A percentile compares a stretch with the other conserved stretches of the same genome.
These are phyloP conservation scores for Coecobrya sp. DNA, from an alignment of 2,888 invertebrate species.

Conservation along the genomic window DNA sequence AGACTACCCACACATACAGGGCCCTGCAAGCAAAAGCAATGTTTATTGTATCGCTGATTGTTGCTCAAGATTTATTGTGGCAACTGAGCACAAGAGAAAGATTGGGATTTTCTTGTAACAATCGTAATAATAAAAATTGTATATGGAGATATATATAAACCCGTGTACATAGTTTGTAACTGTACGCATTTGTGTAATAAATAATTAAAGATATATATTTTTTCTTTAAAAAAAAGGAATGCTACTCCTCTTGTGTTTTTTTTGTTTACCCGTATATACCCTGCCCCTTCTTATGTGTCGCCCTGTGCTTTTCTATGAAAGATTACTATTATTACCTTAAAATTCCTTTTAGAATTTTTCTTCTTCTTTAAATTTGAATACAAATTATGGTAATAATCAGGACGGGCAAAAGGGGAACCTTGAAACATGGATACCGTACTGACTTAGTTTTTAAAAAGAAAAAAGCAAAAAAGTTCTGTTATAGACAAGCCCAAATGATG, in stretches of 20 bases:
- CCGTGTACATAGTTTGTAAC: too few relatives aligned
- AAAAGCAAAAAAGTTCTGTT: neutral
- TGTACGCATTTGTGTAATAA: too few relatives aligned
- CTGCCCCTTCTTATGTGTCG: neutral
- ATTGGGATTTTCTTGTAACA: too few relatives aligned
- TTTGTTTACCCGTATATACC: neutral
- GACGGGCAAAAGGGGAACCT: neutral
- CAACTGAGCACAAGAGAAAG: too few relatives aligned
- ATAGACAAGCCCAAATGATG: neutral
- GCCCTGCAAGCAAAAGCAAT: neutral
- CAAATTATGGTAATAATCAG: slow-evolving; percentile 29
- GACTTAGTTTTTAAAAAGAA: slow-evolving; percentile 4
- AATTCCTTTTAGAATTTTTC: neutral
- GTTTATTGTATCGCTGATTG: slow-evolving; percentile 3
- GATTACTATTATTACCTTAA: neutral
- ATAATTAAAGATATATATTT: neutral
- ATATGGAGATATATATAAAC: too few relatives aligned
- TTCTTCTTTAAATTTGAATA: slow-evolving; percentile 19
- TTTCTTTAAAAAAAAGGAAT: too few relatives aligned
- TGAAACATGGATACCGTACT: neutral
- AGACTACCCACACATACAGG: neutral
- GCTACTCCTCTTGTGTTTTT: neutral
- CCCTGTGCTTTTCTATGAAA: neutral
- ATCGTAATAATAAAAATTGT: too few relatives aligned
- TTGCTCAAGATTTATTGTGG: neutral